A percentile compares a stretch with the other conserved stretches of the same genome.
Conservation (phyloP, 2,113 vertebrate genomes). For the Halichoerus grypus region DNA sequence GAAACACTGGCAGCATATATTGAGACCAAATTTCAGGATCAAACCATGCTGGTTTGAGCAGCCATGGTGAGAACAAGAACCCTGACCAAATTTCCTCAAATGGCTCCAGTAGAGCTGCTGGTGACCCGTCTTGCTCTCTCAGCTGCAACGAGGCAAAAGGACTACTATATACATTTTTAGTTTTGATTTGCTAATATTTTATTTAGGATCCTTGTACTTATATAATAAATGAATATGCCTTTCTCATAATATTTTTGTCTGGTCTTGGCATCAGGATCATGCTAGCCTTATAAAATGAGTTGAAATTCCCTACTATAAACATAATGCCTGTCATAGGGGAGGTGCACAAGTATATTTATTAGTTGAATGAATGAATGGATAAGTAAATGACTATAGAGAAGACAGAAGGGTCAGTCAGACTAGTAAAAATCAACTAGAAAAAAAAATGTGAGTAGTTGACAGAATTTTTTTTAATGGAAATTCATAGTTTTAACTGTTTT, state of each 20-base stretch:
- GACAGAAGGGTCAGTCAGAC: not conserved
- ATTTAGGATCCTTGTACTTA: slow-evolving; percentile 1
- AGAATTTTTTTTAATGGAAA: slow-evolving; percentile 37
- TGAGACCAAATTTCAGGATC: not conserved
- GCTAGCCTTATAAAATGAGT: slow-evolving; percentile 36
- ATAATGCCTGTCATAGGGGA: not conserved
- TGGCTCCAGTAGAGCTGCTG: not conserved
- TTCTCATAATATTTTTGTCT: not conserved
- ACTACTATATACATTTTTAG: not conserved
- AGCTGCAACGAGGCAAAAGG: not conserved
- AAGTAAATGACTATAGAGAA: slow-evolving; percentile 36
- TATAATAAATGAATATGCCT: slow-evolving; percentile 13
- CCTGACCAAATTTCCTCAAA: not conserved
- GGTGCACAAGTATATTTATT: not conserved
- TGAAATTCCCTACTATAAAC: not conserved
- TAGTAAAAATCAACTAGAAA: not conserved
- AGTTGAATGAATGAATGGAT: slow-evolving; percentile 29
- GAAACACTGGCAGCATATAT: not conserved
- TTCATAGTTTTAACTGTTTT: slow-evolving; percentile 54
- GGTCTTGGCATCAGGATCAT: slow-evolving; percentile 18
- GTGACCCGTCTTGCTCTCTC: not conserved
- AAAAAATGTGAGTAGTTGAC: slow-evolving; percentile 4
- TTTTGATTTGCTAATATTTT: slow-evolving; percentile 50
- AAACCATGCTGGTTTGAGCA: not conserved
- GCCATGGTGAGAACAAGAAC: not conserved